Base-by-base conservation (phyloP, 2,888 invertebrate genomes). In the Drosophila infuscata region DNA sequence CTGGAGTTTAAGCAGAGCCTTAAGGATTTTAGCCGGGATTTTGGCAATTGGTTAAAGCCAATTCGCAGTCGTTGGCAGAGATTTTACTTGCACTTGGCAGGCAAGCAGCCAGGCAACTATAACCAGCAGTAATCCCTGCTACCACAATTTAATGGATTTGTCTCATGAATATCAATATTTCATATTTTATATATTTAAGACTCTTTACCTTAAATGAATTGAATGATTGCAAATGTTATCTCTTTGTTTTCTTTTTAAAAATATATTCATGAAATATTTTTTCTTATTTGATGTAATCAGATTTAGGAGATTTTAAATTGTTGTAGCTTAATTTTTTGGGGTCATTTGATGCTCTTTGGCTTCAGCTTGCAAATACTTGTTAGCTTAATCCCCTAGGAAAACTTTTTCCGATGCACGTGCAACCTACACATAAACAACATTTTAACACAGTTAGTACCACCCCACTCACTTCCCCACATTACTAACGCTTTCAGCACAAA, bases 1-100 rank as follows among this genome's bases (percentile, higher is more conserved):
- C 74, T 87, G 67, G 70, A 82, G 70, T 73, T 79, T 71, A 69
- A 74, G 74, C 72, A 81, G 63, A 62, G 76, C 63, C 72, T 67
- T 72, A 76, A 74, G 74, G 69, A 81, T 58, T 60, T 54, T 52
- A 15, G 30, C 67, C 20, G 51, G 62, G 59, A 65, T 75, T 78
- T 77, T 70, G 54, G 48, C 65, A 68, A 87, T 76, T 70, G 82
- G 64, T 74, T 63, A 46, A 58, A 66, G 63, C 61, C 62, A 60
- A 62, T 76, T 68, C 48, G 52, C 59, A 71, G 70, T 66, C 70
- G 59, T 80, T 79, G 64, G 59, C 66, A 54, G 32, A 29, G 53
- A 64, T 49, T 54, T 60, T 17, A 25, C 7, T 35, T 35, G 61
- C 51, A 43, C 20, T 62, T 25, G 53, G 20, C 49, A 25, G 11